These are phyloP conservation scores for Sigmodon hispidus DNA, from an alignment of 2,113 vertebrate species.

Conservation along the genomic window DNA sequence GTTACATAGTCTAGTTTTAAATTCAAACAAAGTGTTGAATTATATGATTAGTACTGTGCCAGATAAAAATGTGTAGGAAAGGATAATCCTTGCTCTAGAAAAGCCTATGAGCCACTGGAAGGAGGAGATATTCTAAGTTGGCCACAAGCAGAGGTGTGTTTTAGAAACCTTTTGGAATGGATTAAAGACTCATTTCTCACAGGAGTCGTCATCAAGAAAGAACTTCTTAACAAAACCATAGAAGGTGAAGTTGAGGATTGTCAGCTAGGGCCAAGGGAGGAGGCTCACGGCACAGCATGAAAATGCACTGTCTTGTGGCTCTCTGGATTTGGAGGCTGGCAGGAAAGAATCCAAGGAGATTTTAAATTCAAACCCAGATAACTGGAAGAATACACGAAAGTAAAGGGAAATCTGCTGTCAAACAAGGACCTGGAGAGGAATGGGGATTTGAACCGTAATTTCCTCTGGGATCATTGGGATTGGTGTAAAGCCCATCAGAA, in stretches of 20 bases:
- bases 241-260: no score
- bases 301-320: not conserved
- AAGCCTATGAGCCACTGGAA: constrained; percentile 7
- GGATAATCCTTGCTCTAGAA: not conserved
- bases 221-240: not conserved
- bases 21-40: no score
- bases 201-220: not conserved
- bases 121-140: not conserved
- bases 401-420: not conserved
- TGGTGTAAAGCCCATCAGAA: not conserved
- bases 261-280: not conserved
- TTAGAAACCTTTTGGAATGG: constrained; percentile 6
- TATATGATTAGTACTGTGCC: not conserved
- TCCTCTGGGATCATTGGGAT: not conserved
- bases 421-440: not conserved
- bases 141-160: not conserved
- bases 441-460: not conserved
- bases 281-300: not conserved
- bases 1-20: not conserved
- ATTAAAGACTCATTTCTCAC: not conserved
- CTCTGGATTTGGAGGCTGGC: not conserved
- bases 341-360: not conserved
- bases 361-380: not conserved
- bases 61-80: not conserved
- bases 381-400: not conserved